Evolutionary conservation across 2,797 vertebrate genomes (phyloP), one percentile per base, ranked within the genome.

Genomic region (Smutsia gigantea): DNA sequence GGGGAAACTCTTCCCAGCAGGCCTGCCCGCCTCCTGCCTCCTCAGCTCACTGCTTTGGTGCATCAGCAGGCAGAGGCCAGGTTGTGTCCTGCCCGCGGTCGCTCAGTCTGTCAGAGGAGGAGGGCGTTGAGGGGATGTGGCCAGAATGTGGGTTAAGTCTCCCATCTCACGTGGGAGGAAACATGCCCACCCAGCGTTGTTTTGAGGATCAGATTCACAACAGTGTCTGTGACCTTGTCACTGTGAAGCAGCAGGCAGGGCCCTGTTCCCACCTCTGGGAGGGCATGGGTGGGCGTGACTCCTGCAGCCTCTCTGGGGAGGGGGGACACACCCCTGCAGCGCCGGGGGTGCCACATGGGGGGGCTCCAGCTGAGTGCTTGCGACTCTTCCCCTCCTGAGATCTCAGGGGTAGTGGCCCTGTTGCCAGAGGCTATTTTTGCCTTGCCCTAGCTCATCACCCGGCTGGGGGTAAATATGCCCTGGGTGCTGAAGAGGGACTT

Each of bases 271-370:
- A 4, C 29, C 66, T 17, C 14, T 46, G 3, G 42, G 75, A 10
- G 42, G 42, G 42, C 42, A 46, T 2, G 42, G 42, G 42, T 46
- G 42, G 42, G 42, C 8, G 14, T 1, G 2, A 1, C 27, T 42
- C 27, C 66, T 42, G 66, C 1, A 6, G 66, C 37, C 31, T 86
- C 9, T 57, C 5, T 46, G 42, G 42, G 42, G 42, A 42, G 42
- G 3, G 5, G 1, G 18, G 1, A 37, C 18, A n/a, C 4, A 0
- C 51, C 55, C 3, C 11, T 0, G 17, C 4, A 11, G 51, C 53
- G 71, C 25, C n/a, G 31, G 5, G 7, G 3, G 37, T 19, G 37
- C 15, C 27, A 7, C 0, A 0, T n/a, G 37, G 29, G 23, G 53
- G 37, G 27, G 1, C 29, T 29, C 12, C 27, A 0, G 18, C 18